A percentile compares a stretch with the other conserved stretches of the same genome.
These are phyloP conservation scores for Hesperia comma DNA, from an alignment of 2,888 invertebrate genomes.

Conservation along the genomic window DNA sequence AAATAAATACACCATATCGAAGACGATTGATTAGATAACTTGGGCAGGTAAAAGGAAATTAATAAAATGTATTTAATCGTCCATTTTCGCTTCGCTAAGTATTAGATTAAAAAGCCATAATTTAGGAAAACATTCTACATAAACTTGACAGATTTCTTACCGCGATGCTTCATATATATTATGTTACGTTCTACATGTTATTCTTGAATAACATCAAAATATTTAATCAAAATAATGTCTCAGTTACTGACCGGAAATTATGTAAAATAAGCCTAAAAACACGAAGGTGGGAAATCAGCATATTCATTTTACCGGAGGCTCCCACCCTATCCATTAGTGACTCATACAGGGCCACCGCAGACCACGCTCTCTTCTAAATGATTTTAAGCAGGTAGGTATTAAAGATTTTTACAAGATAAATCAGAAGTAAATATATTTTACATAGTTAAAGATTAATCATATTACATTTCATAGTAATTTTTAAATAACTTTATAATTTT, in stretches of 20 bases:
- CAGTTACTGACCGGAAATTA: conserved; percentile 76
- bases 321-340: conserved; percentile 77
- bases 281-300: conserved; percentile 74
- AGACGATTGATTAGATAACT: no score
- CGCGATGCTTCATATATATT: not conserved
- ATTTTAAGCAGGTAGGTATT: conserved; percentile 37
- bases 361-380: conserved; percentile 28
- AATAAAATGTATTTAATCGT: no score
- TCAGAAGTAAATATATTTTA: not conserved
- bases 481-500: no score
- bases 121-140: no score
- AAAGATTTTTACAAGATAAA: conserved; percentile 20
- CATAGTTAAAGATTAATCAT: not conserved
- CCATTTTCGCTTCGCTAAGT: no score
- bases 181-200: conserved; percentile 15
- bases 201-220: conserved; percentile 49
- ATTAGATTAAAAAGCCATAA: no score
- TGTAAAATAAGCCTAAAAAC: conserved; percentile 77
- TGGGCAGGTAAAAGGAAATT: no score
- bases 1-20: no score
- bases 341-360: conserved; percentile 61
- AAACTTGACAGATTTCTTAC: no score
- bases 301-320: conserved; percentile 73
- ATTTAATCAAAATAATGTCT: conserved; percentile 69
- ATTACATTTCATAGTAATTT: no score